These are phyloP conservation scores for Muschampia plurimacula DNA, from an alignment of 2,888 invertebrate species.

Conservation along the genomic window DNA sequence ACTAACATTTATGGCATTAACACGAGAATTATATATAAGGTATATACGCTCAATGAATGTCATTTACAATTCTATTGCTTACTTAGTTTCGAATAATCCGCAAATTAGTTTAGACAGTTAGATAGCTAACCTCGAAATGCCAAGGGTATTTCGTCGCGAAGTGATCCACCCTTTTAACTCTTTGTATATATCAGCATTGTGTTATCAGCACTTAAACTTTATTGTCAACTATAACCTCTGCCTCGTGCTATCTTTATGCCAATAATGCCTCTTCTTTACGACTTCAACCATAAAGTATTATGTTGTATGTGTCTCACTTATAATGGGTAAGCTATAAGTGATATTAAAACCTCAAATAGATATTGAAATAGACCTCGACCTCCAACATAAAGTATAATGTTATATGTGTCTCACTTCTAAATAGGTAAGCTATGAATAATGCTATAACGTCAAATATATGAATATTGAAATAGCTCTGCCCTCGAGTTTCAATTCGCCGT, in stretches of 20 bases:
- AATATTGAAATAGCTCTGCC: no score
- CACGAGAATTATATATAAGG: no score
- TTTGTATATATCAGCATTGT: conserved; percentile 15
- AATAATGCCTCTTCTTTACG: conserved; percentile 27
- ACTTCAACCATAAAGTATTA: conserved; percentile 30
- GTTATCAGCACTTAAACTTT: conserved; percentile 28
- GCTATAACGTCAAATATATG: no score
- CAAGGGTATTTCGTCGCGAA: neutral
- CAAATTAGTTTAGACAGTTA: no score
- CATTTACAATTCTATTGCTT: no score
- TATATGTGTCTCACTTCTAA: neutral
- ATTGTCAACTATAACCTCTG: conserved; percentile 14
- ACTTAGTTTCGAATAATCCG: no score
- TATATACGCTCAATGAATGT: no score
- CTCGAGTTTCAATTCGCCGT: no score
- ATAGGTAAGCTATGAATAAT: neutral
- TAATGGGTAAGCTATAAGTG: neutral
- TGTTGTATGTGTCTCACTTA: neutral
- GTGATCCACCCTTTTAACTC: neutral
- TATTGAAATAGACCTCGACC: neutral
- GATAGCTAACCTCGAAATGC: neutral
- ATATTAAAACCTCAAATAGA: neutral
- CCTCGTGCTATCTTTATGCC: conserved; percentile 28
- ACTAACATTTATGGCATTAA: no score
- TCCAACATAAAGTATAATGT: conserved; percentile 29